A percentile compares a stretch with the other conserved stretches of the same genome.
These are phyloP conservation scores for Allobates femoralis DNA, from an alignment of 2,797 vertebrate species.

Conservation along the genomic window DNA sequence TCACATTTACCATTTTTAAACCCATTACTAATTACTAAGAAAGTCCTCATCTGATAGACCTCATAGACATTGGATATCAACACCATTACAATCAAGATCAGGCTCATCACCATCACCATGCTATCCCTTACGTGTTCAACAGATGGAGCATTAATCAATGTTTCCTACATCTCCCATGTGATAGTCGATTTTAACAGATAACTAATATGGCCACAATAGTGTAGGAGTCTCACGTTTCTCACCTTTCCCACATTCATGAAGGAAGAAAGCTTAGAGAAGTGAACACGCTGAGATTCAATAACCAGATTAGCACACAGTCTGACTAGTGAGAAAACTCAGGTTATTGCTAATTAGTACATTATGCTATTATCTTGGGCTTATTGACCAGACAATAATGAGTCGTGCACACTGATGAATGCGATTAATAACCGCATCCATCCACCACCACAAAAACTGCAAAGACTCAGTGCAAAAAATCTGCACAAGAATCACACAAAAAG, in stretches of 20 bases:
- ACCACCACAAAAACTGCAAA: too few relatives aligned
- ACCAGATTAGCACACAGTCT: background rate
- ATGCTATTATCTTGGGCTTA: background rate
- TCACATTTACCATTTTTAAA: background rate
- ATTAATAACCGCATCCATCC: too few relatives aligned
- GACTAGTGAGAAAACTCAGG: background rate
- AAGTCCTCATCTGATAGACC: background rate
- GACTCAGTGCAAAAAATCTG: too few relatives aligned
- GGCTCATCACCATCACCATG: background rate
- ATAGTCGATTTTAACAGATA: too few relatives aligned
- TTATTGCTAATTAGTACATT: slow-evolving; percentile 8
- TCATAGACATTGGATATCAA: background rate
- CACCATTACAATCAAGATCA: background rate
- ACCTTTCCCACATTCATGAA: background rate
- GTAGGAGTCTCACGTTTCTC: background rate
- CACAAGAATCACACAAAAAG: too few relatives aligned
- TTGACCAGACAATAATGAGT: too few relatives aligned
- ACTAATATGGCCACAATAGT: background rate
- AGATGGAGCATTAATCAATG: too few relatives aligned
- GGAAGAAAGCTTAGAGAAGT: background rate
- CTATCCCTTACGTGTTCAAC: too few relatives aligned
- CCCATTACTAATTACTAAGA: background rate
- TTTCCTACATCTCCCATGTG: too few relatives aligned
- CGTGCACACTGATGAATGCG: too few relatives aligned
- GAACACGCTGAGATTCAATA: background rate